phyloP scores from a whole-genome alignment of 2,797 vertebrate species.

The Meda fulgida region DNA sequence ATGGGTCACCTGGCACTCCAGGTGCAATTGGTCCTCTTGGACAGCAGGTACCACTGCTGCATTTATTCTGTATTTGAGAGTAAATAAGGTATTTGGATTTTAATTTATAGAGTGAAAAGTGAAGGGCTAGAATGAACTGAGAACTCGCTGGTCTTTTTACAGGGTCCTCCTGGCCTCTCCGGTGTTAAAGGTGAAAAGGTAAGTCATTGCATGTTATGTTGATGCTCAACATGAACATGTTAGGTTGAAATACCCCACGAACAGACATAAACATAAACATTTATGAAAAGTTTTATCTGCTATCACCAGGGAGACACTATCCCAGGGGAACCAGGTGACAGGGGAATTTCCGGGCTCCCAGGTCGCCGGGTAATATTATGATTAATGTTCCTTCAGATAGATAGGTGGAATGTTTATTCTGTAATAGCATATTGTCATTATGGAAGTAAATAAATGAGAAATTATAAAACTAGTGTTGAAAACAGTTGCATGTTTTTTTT shows the following conservation, averaged over 20 bases:
- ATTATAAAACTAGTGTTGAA: background rate
- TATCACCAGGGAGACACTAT: constrained; percentile 79
- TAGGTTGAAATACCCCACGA: background rate
- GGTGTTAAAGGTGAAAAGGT: constrained; percentile 88
- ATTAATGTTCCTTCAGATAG: background rate
- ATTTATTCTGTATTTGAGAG: background rate
- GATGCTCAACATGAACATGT: background rate
- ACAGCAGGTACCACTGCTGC: constrained; percentile 71
- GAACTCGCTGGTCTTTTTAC: constrained; percentile 14
- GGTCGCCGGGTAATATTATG: constrained; percentile 79
- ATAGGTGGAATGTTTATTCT: background rate
- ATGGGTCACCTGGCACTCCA: constrained; percentile 76
- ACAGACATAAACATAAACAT: background rate
- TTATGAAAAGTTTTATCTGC: constrained; percentile 31
- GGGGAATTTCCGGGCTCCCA: constrained; percentile 78
- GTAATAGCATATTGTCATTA: background rate
- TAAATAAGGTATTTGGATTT: too few species aligned
- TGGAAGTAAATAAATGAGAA: background rate
- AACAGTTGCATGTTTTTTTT: background rate
- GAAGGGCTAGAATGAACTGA: background rate
- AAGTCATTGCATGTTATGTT: constrained; percentile 22
- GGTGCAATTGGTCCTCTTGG: constrained; percentile 78
- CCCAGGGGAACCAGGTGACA: constrained; percentile 79
- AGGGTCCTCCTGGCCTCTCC: constrained; percentile 78
- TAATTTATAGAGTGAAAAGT: background rate